Conservation (phyloP, 2,113 vertebrate genomes). For the Butorides virescens region DNA sequence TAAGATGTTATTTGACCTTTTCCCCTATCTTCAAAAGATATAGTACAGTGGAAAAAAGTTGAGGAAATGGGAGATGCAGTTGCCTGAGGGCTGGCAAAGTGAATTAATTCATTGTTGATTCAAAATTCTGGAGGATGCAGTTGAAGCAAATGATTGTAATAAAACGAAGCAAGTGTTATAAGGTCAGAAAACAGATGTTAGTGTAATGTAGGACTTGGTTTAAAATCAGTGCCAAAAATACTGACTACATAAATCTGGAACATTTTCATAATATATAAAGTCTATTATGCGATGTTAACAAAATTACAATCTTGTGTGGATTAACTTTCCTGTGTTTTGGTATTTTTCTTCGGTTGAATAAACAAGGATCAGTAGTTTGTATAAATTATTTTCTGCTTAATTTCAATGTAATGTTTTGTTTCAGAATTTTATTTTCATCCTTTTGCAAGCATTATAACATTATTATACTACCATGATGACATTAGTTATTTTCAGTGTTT, state of each 20-base stretch:
- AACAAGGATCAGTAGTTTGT: neutral
- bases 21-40: conserved; percentile 23
- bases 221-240: conserved; percentile 27
- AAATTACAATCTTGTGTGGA: neutral
- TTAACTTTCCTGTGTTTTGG: neutral
- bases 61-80: conserved; percentile 27
- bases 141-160: conserved; percentile 41
- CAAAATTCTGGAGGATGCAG: conserved; percentile 40
- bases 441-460: neutral
- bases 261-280: neutral
- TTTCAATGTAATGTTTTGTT: neutral
- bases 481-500: neutral
- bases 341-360: neutral
- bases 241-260: neutral
- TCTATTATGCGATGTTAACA: neutral
- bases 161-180: neutral
- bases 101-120: conserved; percentile 52
- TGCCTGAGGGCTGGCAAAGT: conserved; percentile 51
- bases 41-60: conserved; percentile 4
- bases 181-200: conserved; percentile 64
- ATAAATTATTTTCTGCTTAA: neutral
- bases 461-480: neutral
- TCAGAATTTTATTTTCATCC: neutral
- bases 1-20: conserved; percentile 38
- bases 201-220: neutral